Evolutionary conservation across 2,888 invertebrate genomes (phyloP).

Genomic region (Tubulanus polymorphus): DNA sequence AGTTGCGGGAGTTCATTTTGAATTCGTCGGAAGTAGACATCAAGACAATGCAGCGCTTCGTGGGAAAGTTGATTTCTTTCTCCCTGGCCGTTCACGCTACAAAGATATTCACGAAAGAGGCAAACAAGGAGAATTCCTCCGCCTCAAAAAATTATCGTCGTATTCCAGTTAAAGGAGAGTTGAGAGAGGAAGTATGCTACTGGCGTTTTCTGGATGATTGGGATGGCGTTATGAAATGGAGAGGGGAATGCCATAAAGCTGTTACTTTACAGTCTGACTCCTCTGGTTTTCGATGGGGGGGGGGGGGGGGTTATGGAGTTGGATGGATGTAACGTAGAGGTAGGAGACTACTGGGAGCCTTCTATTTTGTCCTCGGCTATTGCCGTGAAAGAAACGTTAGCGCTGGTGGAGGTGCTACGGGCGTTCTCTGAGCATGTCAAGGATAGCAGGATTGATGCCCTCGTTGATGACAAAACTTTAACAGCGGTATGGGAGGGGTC

Average conservation of each 20-base stretch:
- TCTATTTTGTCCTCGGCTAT: no score
- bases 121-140: conserved; percentile 11
- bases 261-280: conserved; percentile 12
- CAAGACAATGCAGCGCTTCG: conserved; percentile 16
- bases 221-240: conserved; percentile 6
- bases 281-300: no score
- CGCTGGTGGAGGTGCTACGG: conserved; percentile 3
- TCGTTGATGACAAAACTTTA: conserved; percentile 12
- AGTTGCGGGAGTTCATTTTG: conserved; percentile 14
- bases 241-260: conserved; percentile 10
- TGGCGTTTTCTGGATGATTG: conserved; percentile 16
- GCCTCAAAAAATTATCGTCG: conserved; percentile 4
- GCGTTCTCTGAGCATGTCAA: not conserved
- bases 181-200: conserved; percentile 9
- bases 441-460: conserved; percentile 8
- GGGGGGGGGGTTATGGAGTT: no score
- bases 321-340: no score
- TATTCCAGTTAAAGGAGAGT: not conserved
- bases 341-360: no score
- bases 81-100: conserved; percentile 11
- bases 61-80: conserved; percentile 18
- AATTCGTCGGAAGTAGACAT: conserved; percentile 4
- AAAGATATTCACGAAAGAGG: conserved; percentile 13
- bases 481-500: conserved; percentile 4
- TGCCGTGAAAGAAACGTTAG: conserved; percentile 8